A percentile compares a stretch with the other conserved stretches of the same genome.
Evolutionary conservation across 2,888 invertebrate species (phyloP).

Genomic region (Resseliella maxima): DNA sequence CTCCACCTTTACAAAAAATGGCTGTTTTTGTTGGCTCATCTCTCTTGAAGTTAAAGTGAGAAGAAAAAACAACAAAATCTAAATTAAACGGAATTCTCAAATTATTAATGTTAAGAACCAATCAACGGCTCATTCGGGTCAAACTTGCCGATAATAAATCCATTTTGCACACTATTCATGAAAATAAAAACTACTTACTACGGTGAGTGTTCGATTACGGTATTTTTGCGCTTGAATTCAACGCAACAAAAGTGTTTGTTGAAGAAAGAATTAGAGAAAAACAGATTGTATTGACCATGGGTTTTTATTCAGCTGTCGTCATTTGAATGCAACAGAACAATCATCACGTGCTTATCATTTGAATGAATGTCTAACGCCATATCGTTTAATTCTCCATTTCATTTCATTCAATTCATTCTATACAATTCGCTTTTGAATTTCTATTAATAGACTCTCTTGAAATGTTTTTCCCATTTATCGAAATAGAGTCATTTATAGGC

Average conservation of each 20-base stretch:
- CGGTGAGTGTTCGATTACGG: conserved; percentile 10
- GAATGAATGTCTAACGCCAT: not conserved
- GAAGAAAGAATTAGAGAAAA: not conserved
- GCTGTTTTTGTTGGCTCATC: not conserved
- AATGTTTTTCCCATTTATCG: not conserved
- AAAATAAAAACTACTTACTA: not conserved
- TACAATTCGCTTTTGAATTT: not conserved
- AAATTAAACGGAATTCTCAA: conserved; percentile 27
- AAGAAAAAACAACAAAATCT: not conserved
- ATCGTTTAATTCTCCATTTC: no score
- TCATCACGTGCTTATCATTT: conserved; percentile 6
- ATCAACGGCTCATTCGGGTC: conserved; percentile 3
- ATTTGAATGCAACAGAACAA: not conserved
- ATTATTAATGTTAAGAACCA: not conserved
- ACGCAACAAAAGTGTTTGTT: not conserved
- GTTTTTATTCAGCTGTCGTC: not conserved
- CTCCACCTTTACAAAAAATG: not conserved
- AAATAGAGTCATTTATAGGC: conserved; percentile 16
- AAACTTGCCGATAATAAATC: not conserved
- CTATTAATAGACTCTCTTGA: not conserved
- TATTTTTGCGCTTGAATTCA: conserved; percentile 15
- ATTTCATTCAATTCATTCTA: not conserved
- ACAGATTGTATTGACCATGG: not conserved
- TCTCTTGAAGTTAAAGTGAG: not conserved
- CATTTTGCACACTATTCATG: not conserved